Evolutionary conservation across 2,797 vertebrate species (phyloP).

Genomic region (Tokudaia muenninki): DNA sequence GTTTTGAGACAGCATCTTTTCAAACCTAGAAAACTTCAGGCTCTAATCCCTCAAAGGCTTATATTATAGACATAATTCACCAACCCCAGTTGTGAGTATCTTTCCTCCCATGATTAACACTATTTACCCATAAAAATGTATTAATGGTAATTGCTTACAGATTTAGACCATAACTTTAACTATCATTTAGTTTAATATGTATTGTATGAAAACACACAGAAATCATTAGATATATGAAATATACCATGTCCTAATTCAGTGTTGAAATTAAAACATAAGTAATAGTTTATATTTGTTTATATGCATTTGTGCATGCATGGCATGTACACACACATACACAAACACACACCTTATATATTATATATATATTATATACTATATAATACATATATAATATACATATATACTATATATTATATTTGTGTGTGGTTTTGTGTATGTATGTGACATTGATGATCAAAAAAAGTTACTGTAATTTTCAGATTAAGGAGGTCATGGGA

Average conservation of each 20-base stretch:
- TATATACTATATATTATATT: neutral
- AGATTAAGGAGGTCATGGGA: too few relatives aligned
- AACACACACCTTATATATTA: neutral
- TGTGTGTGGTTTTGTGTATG: neutral
- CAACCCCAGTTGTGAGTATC: neutral
- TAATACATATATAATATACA: too few relatives aligned
- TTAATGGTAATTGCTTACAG: slow-evolving; percentile 9
- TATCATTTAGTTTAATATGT: neutral
- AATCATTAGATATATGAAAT: neutral
- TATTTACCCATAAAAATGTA: neutral
- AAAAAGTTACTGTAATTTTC: neutral
- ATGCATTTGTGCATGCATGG: neutral
- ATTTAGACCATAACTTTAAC: slow-evolving; percentile 12
- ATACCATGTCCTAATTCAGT: neutral
- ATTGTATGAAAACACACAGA: neutral
- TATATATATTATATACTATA: neutral
- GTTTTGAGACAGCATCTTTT: neutral
- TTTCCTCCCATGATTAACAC: slow-evolving; percentile 5
- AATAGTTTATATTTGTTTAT: neutral
- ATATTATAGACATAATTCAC: neutral
- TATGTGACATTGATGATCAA: neutral
- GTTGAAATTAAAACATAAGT: neutral
- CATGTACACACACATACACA: neutral
- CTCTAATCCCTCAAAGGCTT: neutral
- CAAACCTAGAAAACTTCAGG: neutral